Evolutionary conservation across 2,113 vertebrate genomes (phyloP).

Genomic region (Atlantisia rogersi): DNA sequence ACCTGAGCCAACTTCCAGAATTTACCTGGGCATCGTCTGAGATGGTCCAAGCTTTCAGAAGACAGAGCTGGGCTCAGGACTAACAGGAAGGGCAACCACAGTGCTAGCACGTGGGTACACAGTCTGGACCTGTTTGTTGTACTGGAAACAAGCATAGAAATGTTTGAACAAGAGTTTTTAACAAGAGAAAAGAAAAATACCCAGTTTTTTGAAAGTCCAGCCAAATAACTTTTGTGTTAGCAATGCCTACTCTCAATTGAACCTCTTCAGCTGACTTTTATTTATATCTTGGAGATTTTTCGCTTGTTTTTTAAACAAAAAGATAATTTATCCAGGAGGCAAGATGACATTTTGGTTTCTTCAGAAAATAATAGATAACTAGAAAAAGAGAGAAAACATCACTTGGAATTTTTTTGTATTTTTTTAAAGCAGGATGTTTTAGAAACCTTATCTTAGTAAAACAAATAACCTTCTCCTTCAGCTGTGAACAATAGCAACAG

Average conservation of each 20-base stretch:
- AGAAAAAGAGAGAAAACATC: conserved; percentile 42
- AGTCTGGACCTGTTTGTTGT: neutral
- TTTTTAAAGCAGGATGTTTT: conserved; percentile 26
- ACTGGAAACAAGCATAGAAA: neutral
- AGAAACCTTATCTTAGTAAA: conserved; percentile 71
- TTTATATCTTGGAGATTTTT: conserved; percentile 38
- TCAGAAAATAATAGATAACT: conserved; percentile 58
- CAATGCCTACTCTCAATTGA: neutral
- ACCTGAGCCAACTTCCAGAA: neutral
- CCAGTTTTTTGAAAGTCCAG: neutral
- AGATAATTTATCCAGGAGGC: conserved; percentile 56
- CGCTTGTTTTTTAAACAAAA: conserved; percentile 15
- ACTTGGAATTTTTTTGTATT: neutral
- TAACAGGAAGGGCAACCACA: neutral
- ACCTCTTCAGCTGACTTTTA: conserved; percentile 25
- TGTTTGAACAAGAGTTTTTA: neutral
- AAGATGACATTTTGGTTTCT: conserved; percentile 65
- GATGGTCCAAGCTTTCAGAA: neutral
- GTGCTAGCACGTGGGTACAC: fast-evolving
- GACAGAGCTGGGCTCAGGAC: neutral
- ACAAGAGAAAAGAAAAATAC: neutral
- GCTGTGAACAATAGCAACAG: conserved; percentile 48
- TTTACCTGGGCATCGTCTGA: neutral
- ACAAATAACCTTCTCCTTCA: conserved; percentile 69
- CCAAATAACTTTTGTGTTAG: neutral